These are phyloP conservation scores for Ptychoptera albimana DNA, from an alignment of 2,888 invertebrate species.

Conservation along the genomic window DNA sequence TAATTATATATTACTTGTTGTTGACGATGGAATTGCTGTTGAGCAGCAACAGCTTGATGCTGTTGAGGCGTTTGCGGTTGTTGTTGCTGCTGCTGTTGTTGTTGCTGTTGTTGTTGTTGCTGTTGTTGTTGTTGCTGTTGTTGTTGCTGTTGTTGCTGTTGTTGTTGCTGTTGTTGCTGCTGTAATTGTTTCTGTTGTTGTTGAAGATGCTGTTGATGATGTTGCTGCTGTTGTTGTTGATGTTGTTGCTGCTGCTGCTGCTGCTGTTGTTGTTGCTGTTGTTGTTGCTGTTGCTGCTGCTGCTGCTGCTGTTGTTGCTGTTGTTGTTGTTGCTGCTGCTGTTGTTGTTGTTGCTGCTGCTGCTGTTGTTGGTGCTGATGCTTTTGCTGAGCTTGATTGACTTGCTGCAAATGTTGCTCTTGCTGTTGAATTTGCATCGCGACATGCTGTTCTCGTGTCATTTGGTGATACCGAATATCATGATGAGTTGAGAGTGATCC, in stretches of 20 bases:
- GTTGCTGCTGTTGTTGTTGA: slow-evolving; percentile 20
- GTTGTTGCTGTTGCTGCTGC: slow-evolving; percentile 10
- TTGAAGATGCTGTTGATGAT: slow-evolving; percentile 18
- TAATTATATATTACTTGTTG: slow-evolving; percentile 6
- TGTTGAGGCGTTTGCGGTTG: slow-evolving; percentile 17
- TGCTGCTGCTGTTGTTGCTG: slow-evolving; percentile 13
- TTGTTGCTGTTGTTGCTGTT: slow-evolving; percentile 19
- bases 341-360: slow-evolving; percentile 34
- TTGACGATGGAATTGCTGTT: slow-evolving; percentile 13
- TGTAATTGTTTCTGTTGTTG: slow-evolving; percentile 19
- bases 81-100: slow-evolving; percentile 26
- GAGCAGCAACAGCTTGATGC: slow-evolving; percentile 11
- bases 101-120: slow-evolving; percentile 21
- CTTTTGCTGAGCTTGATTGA: slow-evolving; percentile 26
- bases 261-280: slow-evolving; percentile 12
- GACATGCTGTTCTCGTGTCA: slow-evolving; percentile 35
- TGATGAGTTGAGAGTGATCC: slow-evolving; percentile 20
- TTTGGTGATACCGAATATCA: slow-evolving; percentile 27
- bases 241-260: slow-evolving; percentile 19
- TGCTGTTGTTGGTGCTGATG: slow-evolving; percentile 14
- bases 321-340: slow-evolving; percentile 28
- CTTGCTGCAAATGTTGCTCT: slow-evolving; percentile 30
- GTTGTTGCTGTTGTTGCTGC: slow-evolving; percentile 17
- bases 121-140: slow-evolving; percentile 17
- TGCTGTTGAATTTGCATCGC: slow-evolving; percentile 29